Conservation (phyloP, 2,888 invertebrate species). For the Protonemura montana region DNA sequence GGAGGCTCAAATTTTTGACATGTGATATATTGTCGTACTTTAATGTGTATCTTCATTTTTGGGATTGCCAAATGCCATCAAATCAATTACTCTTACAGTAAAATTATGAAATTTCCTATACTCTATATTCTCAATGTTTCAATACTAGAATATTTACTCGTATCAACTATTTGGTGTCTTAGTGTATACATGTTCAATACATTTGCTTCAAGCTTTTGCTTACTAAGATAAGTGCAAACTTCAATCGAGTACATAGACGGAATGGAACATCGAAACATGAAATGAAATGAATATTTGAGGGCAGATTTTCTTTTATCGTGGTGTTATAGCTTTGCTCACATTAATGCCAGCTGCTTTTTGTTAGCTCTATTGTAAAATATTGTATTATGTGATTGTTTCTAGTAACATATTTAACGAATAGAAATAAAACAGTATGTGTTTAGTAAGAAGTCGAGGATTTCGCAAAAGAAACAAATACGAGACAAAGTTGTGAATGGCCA, state of each 20-base stretch:
- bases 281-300: conserved; percentile 25
- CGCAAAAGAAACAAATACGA: conserved; percentile 26
- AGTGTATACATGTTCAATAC: conserved; percentile 44
- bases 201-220: conserved; percentile 42
- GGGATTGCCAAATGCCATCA: conserved; percentile 34
- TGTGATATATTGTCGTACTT: conserved; percentile 50
- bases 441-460: conserved; percentile 35
- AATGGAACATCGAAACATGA: conserved; percentile 39
- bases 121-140: conserved; percentile 45
- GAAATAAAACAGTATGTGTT: conserved; percentile 30
- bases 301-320: conserved; percentile 34
- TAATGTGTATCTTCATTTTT: conserved; percentile 44
- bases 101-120: conserved; percentile 45
- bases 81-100: conserved; percentile 45
- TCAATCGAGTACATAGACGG: conserved; percentile 36
- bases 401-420: conserved; percentile 21
- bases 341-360: conserved; percentile 41
- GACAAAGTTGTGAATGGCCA: conserved; percentile 26
- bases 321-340: conserved; percentile 41
- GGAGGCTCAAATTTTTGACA: conserved; percentile 51
- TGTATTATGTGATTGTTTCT: conserved; percentile 42
- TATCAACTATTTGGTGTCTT: conserved; percentile 44
- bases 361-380: conserved; percentile 41
- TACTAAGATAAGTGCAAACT: conserved; percentile 26
- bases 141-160: conserved; percentile 44